Evolutionary conservation across 2,113 vertebrate species (phyloP).

Genomic region (Elephantulus edwardii): DNA sequence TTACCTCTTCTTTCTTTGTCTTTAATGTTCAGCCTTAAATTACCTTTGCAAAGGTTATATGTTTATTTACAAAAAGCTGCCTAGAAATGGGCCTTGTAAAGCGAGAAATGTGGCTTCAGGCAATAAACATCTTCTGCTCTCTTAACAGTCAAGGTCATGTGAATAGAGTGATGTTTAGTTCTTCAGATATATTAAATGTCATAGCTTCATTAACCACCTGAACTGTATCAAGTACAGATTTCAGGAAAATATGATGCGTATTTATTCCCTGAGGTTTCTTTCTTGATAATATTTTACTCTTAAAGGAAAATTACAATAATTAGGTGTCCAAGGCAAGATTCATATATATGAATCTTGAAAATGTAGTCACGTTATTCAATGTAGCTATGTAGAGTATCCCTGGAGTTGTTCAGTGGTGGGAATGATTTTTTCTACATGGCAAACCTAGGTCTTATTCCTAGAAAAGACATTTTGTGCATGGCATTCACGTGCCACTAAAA

Average conservation of each 20-base stretch:
- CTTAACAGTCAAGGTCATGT: conserved; percentile 79
- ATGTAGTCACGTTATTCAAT: not conserved
- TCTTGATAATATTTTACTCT: conserved; percentile 77
- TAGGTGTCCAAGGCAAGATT: conserved; percentile 71
- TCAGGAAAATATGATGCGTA: conserved; percentile 78
- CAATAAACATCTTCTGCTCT: conserved; percentile 82
- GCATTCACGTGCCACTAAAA: not conserved
- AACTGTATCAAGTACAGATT: conserved; percentile 84
- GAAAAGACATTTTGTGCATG: not conserved
- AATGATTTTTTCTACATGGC: not conserved
- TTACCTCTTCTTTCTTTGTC: conserved; percentile 81
- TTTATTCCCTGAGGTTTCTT: conserved; percentile 78
- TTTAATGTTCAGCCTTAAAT: conserved; percentile 86
- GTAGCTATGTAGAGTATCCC: not conserved
- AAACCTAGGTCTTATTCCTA: not conserved
- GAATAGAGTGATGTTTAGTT: conserved; percentile 79
- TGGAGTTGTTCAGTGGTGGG: not conserved
- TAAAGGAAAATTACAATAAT: conserved; percentile 79
- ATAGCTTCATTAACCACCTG: conserved; percentile 84
- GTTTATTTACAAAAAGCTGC: conserved; percentile 87
- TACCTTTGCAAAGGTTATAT: conserved; percentile 87
- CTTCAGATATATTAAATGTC: conserved; percentile 78
- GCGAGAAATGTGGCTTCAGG: conserved; percentile 80
- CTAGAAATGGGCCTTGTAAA: conserved; percentile 80
- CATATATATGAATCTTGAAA: not conserved